Base-by-base conservation (phyloP, 2,888 invertebrate species). In the Drosophila emarginata region DNA sequence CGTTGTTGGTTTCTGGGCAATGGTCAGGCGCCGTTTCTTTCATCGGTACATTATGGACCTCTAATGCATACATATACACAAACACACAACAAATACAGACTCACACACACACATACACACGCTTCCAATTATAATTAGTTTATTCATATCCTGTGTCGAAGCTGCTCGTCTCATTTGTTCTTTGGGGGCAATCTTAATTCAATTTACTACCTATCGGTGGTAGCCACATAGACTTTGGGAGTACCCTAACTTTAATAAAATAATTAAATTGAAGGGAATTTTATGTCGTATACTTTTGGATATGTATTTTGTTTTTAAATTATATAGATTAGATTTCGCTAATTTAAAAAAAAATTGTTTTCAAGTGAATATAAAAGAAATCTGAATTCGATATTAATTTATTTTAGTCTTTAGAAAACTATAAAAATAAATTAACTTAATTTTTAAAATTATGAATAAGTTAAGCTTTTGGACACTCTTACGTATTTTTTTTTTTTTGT, bases 131-230 rank as follows among this genome's bases (percentile, higher is more conserved):
- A 87, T 82, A 82, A 87, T 82, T 85, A 87, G 88, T 82, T 82
- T 82, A 82, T 82, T 87, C 88, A 82, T 87, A 82, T 82, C 88
- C 82, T 87, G 87, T 82, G 82, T 79, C 85, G 86, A 84, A 80
- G 84, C 70, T 61, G 83, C 87, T 74, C 45, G 69, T 76, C 82
- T 85, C 82, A 82, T 85, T 87, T 87, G 81, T 87, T 74, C 74
- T 76, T 76, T 54, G 62, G 79, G 70, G 64, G 61, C 85, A 85
- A 85, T 85, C 88, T 85, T 85, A 85, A 85, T 85, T 85, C 87
- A 85, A 85, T 85, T 85, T 85, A 72, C 78, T 67, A 72, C 59
- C 71, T 68, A 80, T 80, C 81, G 64, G 21, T 50, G 7, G 15
- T 26, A 52, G 15, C 32, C 37, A 54, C 28, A 53, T 60, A 79